Conservation (phyloP, 2,113 vertebrate genomes). For the Pandion haliaetus region DNA sequence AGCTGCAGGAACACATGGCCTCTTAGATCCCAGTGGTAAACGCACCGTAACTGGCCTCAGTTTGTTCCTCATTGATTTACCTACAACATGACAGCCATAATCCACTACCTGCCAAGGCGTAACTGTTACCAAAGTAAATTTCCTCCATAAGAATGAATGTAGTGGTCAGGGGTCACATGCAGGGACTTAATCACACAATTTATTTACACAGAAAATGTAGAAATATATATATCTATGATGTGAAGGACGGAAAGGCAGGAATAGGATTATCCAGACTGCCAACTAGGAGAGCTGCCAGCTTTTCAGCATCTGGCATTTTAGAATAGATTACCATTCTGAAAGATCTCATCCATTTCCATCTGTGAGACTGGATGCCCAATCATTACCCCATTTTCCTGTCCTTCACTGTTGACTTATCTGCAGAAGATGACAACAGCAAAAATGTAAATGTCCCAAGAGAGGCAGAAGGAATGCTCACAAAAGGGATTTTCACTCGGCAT, state of each 20-base stretch:
- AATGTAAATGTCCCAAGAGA: neutral
- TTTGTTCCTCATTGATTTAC: neutral
- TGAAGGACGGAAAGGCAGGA: neutral
- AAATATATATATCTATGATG: neutral
- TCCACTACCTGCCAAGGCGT: neutral
- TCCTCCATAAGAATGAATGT: neutral
- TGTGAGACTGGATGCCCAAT: neutral
- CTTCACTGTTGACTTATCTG: neutral
- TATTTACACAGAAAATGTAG: neutral
- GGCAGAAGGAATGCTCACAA: neutral
- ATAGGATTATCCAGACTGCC: neutral
- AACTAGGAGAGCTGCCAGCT: neutral
- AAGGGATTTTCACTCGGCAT: neutral
- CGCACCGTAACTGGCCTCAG: neutral
- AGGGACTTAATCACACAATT: neutral
- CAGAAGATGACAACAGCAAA: neutral
- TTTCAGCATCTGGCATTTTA: neutral
- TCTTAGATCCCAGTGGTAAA: neutral
- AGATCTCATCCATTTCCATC: neutral
- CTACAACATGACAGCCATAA: neutral
- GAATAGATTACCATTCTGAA: neutral
- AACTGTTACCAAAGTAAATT: neutral
- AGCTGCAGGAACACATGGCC: neutral
- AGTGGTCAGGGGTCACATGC: rapidly evolving
- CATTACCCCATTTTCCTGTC: neutral